Evolutionary conservation across 2,888 invertebrate genomes (phyloP).

Genomic region (Dolichopus griseipennis): DNA sequence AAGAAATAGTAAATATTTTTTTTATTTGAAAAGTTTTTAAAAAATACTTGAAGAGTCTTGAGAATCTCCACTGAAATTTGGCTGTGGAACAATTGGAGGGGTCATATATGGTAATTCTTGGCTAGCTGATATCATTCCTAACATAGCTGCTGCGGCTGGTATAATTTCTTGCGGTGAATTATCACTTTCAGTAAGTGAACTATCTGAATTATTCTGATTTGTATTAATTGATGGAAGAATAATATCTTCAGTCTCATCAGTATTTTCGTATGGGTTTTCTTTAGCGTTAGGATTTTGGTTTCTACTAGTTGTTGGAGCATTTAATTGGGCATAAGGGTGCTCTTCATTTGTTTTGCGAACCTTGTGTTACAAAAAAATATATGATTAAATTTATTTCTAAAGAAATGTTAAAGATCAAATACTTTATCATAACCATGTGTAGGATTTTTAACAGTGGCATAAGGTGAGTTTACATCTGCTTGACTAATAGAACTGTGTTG

Average conservation of each 20-base stretch:
- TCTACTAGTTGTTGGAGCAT: conserved; percentile 33
- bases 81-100: conserved; percentile 57
- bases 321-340: conserved; percentile 43
- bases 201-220: conserved; percentile 20
- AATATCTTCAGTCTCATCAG: conserved; percentile 20
- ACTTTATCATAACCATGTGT: conserved; percentile 58
- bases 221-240: conserved; percentile 16
- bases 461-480: conserved; percentile 53
- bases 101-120: conserved; percentile 86
- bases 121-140: conserved; percentile 76
- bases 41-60: conserved; percentile 71
- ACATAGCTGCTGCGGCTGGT: conserved; percentile 79
- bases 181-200: neutral
- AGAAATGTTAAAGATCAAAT: conserved; percentile 15
- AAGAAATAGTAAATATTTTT: conserved; percentile 10
- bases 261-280: conserved; percentile 21
- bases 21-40: neutral
- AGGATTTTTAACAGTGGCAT: conserved; percentile 55
- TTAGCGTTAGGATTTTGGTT: conserved; percentile 18
- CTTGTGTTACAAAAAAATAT: conserved; percentile 18
- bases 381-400: neutral
- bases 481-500: conserved; percentile 53
- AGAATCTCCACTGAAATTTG: conserved; percentile 83
- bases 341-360: conserved; percentile 35
- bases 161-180: conserved; percentile 50